These are phyloP conservation scores for Mamestra configurata DNA, from an alignment of 1,140 invertebrate genomes.

Conservation along the genomic window DNA sequence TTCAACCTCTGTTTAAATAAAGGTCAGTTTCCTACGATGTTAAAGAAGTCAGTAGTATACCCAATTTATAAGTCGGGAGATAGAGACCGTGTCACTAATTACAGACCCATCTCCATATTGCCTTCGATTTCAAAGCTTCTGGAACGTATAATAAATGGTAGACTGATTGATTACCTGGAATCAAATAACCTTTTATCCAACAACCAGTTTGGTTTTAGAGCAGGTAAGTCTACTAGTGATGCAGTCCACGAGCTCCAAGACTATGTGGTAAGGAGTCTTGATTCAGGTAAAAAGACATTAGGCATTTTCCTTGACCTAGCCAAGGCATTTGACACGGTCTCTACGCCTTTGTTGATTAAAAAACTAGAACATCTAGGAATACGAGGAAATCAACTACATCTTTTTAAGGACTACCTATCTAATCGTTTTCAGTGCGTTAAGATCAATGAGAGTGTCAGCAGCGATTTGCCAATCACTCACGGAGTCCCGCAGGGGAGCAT, in stretches of 20 bases:
- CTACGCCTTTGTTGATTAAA: conserved; percentile 13
- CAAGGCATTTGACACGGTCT: background rate
- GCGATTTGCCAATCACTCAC: background rate
- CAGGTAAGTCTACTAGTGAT: background rate
- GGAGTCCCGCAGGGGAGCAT: conserved; percentile 40
- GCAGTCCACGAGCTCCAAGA: background rate
- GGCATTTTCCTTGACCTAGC: conserved; percentile 2
- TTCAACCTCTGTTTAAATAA: too few species aligned
- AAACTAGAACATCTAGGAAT: conserved; percentile 39
- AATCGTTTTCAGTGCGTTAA: conserved; percentile 24
- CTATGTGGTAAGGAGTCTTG: background rate
- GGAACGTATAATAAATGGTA: conserved; percentile 15
- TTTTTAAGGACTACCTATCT: conserved; percentile 33
- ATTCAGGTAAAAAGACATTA: background rate
- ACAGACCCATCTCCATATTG: conserved; percentile 18
- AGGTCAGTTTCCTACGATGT: background rate
- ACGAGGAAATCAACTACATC: background rate
- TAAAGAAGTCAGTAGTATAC: conserved; percentile 1
- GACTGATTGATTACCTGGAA: conserved; percentile 23
- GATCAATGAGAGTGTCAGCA: conserved; percentile 15
- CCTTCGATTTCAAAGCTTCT: background rate
- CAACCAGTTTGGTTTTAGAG: conserved; percentile 6
- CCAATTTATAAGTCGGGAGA: conserved; percentile 3
- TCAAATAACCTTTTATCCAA: conserved; percentile 9
- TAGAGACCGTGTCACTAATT: conserved; percentile 22